These are phyloP conservation scores for Palaemon carinicauda DNA, from an alignment of 1,140 invertebrate genomes.

Conservation along the genomic window DNA sequence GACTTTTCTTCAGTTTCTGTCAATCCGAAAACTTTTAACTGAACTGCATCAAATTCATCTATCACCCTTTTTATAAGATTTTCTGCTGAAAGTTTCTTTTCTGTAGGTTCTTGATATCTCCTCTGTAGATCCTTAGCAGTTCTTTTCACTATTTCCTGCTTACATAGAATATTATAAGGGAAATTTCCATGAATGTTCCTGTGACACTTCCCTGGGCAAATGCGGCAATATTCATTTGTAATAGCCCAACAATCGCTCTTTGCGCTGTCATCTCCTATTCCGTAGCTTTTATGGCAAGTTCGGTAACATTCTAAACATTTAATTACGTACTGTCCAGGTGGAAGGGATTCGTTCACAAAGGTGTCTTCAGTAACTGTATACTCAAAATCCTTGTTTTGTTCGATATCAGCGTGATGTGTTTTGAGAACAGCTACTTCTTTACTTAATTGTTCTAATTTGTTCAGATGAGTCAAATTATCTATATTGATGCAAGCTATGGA, in stretches of 20 bases:
- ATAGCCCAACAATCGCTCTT: too few relatives aligned
- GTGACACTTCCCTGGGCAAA: neutral
- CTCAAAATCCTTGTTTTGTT: neutral
- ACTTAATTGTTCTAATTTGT: too few relatives aligned
- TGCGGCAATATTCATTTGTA: too few relatives aligned
- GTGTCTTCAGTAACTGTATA: neutral
- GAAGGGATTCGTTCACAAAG: neutral
- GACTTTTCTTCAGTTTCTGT: neutral
- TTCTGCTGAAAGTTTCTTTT: neutral
- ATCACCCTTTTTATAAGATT: too few relatives aligned
- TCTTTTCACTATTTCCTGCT: neutral
- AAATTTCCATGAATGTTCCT: neutral
- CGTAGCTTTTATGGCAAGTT: too few relatives aligned
- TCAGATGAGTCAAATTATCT: neutral
- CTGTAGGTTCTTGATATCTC: neutral
- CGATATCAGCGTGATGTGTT: neutral
- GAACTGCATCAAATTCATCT: too few relatives aligned
- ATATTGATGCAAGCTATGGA: too few relatives aligned
- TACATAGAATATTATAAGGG: neutral
- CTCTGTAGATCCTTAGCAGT: neutral
- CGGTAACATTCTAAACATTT: too few relatives aligned
- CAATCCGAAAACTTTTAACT: neutral
- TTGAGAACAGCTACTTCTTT: neutral
- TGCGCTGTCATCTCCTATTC: too few relatives aligned
- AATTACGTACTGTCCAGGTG: too few relatives aligned